These are phyloP conservation scores for Lethrus apterus DNA, from an alignment of 1,140 invertebrate species.

Conservation along the genomic window DNA sequence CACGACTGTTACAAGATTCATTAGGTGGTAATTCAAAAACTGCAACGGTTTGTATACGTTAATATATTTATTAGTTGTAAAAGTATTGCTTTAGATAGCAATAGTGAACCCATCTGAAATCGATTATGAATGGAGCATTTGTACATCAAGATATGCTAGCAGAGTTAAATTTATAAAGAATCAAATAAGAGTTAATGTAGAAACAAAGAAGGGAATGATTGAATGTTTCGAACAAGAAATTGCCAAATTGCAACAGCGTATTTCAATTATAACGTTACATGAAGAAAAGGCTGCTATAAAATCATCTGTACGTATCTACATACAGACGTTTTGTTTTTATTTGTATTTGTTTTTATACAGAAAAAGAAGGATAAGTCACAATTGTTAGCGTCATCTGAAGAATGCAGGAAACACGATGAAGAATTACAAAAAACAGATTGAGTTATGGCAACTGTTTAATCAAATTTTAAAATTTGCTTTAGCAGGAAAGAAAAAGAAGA, in stretches of 20 bases:
- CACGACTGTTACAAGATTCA: slow-evolving; percentile 87
- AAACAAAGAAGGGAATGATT: slow-evolving; percentile 94
- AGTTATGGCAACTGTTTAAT: too few species aligned
- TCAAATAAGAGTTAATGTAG: slow-evolving; percentile 92
- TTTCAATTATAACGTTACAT: slow-evolving; percentile 53
- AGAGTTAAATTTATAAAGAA: slow-evolving; percentile 98
- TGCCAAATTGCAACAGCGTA: slow-evolving; percentile 78
- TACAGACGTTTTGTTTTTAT: too few species aligned
- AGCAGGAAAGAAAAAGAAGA: slow-evolving; percentile 64
- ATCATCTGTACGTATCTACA: slow-evolving; percentile 24
- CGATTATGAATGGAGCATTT: slow-evolving; percentile 97
- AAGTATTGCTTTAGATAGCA: slow-evolving; percentile 49
- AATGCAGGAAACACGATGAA: slow-evolving; percentile 13
- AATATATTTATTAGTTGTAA: background rate
- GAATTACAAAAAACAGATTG: slow-evolving; percentile 33
- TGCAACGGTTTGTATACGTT: slow-evolving; percentile 68
- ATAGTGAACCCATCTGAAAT: slow-evolving; percentile 93
- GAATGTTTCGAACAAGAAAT: slow-evolving; percentile 96
- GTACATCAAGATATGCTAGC: slow-evolving; percentile 93
- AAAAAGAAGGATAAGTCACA: slow-evolving; percentile 29
- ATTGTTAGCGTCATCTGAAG: slow-evolving; percentile 39
- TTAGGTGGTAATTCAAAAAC: slow-evolving; percentile 96
- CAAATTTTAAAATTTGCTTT: slow-evolving; percentile 7
- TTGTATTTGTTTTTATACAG: too few species aligned
- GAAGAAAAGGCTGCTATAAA: slow-evolving; percentile 30